Conservation (phyloP, 2,888 invertebrate genomes). For the Oeneis ivallda region DNA sequence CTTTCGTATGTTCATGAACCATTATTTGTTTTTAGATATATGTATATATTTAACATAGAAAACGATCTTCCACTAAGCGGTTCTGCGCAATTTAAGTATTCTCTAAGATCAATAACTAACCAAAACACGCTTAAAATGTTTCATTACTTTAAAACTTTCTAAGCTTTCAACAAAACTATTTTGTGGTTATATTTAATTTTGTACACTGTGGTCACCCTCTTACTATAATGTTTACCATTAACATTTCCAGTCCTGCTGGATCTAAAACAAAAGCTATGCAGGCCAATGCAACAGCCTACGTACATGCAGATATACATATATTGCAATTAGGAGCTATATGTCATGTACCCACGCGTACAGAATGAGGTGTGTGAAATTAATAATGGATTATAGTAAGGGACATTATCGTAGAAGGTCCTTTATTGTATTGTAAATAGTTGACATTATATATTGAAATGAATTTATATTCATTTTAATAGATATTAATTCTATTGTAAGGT, state of each 20-base stretch:
- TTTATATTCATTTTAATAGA: slow-evolving; percentile 22
- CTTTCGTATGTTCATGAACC: no score
- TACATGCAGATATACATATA: slow-evolving; percentile 47
- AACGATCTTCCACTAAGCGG: no score
- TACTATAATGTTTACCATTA: slow-evolving; percentile 19
- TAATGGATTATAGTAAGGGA: slow-evolving; percentile 52
- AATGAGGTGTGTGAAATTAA: slow-evolving; percentile 69
- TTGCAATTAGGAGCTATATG: slow-evolving; percentile 64
- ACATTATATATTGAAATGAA: slow-evolving; percentile 15
- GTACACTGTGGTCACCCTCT: slow-evolving; percentile 33
- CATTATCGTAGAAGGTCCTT: slow-evolving; percentile 30
- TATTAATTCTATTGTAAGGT: background rate
- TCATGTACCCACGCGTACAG: slow-evolving; percentile 58
- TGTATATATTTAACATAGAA: no score
- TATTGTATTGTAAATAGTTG: slow-evolving; percentile 31
- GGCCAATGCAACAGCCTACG: slow-evolving; percentile 71
- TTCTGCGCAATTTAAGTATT: no score
- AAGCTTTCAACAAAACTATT: background rate
- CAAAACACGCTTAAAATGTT: no score
- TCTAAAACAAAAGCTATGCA: slow-evolving; percentile 51
- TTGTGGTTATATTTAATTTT: slow-evolving; percentile 8
- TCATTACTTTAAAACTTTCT: no score
- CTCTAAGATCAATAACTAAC: no score
- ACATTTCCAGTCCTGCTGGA: slow-evolving; percentile 42
- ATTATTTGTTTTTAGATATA: no score